A percentile compares a stretch with the other conserved stretches of the same genome.
Evolutionary conservation across 2,888 invertebrate species (phyloP).

Genomic region (Omphaloscelis lunosa): DNA sequence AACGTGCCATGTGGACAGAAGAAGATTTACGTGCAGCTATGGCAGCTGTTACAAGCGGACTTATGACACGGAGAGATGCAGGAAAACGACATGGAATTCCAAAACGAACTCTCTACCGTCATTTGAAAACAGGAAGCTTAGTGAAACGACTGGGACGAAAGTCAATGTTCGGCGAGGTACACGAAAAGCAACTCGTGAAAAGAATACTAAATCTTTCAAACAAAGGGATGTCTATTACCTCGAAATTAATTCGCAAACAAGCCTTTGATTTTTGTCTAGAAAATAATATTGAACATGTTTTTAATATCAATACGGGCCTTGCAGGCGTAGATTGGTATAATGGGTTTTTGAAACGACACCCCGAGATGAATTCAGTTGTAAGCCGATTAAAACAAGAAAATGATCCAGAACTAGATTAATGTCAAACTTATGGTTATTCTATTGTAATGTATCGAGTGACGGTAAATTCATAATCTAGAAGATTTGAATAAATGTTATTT

Average conservation of each 20-base stretch:
- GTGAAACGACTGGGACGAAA: conserved; percentile 22
- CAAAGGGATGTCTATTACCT: neutral
- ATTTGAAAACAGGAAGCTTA: conserved; percentile 23
- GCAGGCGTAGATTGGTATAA: conserved; percentile 26
- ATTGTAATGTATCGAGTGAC: neutral
- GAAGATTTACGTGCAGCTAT: conserved; percentile 29
- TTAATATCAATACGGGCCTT: conserved; percentile 25
- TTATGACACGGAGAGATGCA: conserved; percentile 5
- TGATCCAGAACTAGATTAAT: neutral
- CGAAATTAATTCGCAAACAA: conserved; percentile 30
- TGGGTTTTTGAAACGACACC: conserved; percentile 21
- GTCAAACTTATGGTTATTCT: neutral
- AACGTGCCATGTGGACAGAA: conserved; percentile 31
- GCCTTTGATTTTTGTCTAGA: conserved; percentile 28
- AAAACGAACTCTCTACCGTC: conserved; percentile 8
- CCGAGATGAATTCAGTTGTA: neutral
- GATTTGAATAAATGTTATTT: conserved; percentile 3
- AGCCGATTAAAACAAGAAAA: neutral
- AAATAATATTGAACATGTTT: conserved; percentile 26
- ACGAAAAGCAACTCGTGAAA: conserved; percentile 26
- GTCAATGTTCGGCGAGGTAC: neutral
- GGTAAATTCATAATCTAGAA: neutral
- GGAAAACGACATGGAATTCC: conserved; percentile 22
- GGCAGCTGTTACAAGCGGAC: conserved; percentile 9
- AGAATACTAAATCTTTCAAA: conserved; percentile 4